Base-by-base conservation (phyloP, 2,113 vertebrate genomes). In the Syrrhaptes paradoxus region DNA sequence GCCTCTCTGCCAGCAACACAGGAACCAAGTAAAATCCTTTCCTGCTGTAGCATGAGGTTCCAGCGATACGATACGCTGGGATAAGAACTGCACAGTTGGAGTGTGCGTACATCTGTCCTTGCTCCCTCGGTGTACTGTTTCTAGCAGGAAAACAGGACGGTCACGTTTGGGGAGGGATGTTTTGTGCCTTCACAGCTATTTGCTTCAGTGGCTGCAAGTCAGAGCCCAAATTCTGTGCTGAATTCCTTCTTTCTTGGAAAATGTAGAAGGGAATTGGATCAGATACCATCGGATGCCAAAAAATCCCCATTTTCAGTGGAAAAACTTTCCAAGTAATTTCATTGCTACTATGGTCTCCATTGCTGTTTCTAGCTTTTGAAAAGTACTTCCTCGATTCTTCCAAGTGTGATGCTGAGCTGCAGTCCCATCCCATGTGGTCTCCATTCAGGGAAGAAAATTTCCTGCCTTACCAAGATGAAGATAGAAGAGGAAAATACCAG, bases 261-360 rank as follows among this genome's bases (percentile, higher is more conserved):
- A 24, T 48, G 17, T 67, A 34, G 59, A 72, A 89, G 34, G 70
- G 48, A 63, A 52, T 72, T 0, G 2, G 22, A 58, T 86, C 7
- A 6, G 45, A 31, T 68, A 34, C 48, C 31, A 48, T 36, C 32
- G 46, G 19, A 68, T 78, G 46, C 51, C 28, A 57, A 48, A 52
- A 88, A 82, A 19, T 48, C 5, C 15, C 45, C 1, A 0, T 49
- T 75, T 34, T 72, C 77, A 32, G 4, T 59, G 29, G 22, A 45
- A 55, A 55, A 72, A 11, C 34, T 52, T 45, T 34, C 17, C 45
- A 18, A 20, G 68, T 71, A 55, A 17, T 61, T 38, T 17, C 18
- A 6, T 45, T 65, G 58, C n/a, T 73, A 2, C 54, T 36, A 0
- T 1, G 0, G 29, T 51, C 74, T 89, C 65, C 0, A 0, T 45